phyloP scores from a whole-genome alignment of 2,113 vertebrate genomes.

The Cryptomyrus ogoouensis region DNA sequence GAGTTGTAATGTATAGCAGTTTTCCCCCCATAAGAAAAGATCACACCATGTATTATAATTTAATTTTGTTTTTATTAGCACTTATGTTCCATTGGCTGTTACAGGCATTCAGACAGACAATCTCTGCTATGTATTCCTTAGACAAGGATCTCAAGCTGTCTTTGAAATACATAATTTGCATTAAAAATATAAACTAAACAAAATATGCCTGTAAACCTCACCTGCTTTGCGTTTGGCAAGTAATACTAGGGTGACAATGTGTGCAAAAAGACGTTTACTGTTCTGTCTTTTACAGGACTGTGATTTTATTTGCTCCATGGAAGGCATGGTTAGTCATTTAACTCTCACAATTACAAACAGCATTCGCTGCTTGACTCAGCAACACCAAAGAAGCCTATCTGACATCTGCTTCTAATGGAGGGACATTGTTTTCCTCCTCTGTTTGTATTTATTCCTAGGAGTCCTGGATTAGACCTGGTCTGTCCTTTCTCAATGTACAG shows the following conservation, averaged over 20 bases:
- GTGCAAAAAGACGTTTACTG: background rate
- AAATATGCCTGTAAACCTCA: background rate
- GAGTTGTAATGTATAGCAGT: background rate
- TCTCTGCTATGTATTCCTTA: no score
- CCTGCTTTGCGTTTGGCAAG: background rate
- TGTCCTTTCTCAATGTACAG: background rate
- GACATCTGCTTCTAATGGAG: constrained; percentile 10
- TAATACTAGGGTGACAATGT: background rate
- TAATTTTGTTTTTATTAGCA: background rate
- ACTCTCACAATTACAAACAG: background rate
- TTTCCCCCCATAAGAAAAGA: background rate
- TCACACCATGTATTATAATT: background rate
- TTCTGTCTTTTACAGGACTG: background rate
- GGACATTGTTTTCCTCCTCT: background rate
- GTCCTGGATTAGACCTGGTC: background rate
- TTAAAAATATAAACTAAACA: background rate
- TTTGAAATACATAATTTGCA: background rate
- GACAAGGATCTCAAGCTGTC: background rate
- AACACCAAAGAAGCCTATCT: background rate
- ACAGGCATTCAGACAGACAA: background rate
- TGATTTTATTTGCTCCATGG: background rate
- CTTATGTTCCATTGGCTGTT: background rate
- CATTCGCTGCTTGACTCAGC: background rate
- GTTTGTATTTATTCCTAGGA: background rate
- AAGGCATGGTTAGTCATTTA: background rate